Evolutionary conservation across 2,113 vertebrate species (phyloP), one percentile per base, ranked within the genome.

Genomic region (Chaenogobius annularis): DNA sequence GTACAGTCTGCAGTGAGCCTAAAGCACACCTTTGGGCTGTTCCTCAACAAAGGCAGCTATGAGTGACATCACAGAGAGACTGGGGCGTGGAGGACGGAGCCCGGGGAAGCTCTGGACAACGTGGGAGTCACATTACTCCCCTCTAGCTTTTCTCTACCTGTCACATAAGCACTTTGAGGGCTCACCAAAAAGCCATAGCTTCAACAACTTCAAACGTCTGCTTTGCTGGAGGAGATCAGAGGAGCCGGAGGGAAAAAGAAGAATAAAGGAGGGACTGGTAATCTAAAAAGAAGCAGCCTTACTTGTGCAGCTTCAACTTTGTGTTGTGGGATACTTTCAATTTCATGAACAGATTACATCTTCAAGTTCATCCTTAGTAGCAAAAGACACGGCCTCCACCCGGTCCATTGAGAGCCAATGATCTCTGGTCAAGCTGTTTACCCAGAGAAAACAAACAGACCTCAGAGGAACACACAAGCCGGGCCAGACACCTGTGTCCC

Each of bases 131-230:
- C 79, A 70, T 90, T 89, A 82, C 83, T 76, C 69, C 82, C 83
- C 82, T 86, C 68, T 47, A 75, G 85, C 85, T 81, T 83, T 74
- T 75, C 76, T 82, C 65, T 84, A 85, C 88, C 83, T 82, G 87
- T 88, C 89, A 90, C 84, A 83, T 55, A 77, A 85, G 75, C 80
- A 78, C 87, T 90, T 86, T 84, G 83, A 90, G 83, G 83, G 87
- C 83, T 87, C 78, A 55, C 78, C 79, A 64, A 66, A 62, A 87
- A 84, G 79, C 82, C 71, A 19, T 69, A 74, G 84, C 74, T 82
- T 85, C 69, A 72, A 80, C 72, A 79, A 88, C 88, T 87, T 91
- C 83, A 90, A 91, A 91, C 76, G 72, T 17, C 80, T 67, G 56
- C 83, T 77, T 76, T 77, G 80, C 86, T 67, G 56, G 65, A 73